Evolutionary conservation across 2,113 vertebrate species (phyloP).

Genomic region (Oceanodroma tethys): DNA sequence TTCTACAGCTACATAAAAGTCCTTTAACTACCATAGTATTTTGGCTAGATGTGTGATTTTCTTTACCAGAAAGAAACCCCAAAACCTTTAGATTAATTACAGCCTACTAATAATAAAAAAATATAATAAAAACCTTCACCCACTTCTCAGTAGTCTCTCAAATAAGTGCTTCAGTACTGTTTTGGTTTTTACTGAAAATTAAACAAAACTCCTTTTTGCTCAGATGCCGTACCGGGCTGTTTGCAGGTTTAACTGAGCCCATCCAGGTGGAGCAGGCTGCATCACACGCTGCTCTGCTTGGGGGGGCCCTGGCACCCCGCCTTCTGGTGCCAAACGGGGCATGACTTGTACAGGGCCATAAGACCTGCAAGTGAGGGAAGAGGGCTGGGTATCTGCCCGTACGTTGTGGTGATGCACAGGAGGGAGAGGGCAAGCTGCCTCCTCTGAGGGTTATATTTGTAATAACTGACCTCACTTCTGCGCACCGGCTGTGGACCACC

Average conservation of each 20-base stretch:
- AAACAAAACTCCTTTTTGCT: no score
- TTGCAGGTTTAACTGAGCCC: neutral
- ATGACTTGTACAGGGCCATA: accelerated
- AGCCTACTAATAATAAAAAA: neutral
- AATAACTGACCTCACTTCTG: accelerated
- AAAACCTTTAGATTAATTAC: neutral
- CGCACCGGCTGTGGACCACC: neutral
- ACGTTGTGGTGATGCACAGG: neutral
- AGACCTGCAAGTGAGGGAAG: neutral
- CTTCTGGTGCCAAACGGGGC: neutral
- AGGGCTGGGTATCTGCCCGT: neutral
- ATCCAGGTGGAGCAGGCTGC: neutral
- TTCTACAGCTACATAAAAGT: neutral
- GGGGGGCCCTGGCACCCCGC: neutral
- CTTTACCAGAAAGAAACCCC: neutral
- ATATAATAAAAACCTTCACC: neutral
- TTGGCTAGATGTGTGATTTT: neutral
- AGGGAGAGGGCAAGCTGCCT: neutral
- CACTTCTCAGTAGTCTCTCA: neutral
- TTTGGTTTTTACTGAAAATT: neutral
- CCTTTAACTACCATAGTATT: neutral
- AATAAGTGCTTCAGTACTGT: neutral
- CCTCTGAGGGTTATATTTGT: no score
- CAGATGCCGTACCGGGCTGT: accelerated
- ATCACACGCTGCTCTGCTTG: accelerated